These are phyloP conservation scores for Peromyscus polionotus DNA, from an alignment of 2,113 vertebrate species.

Conservation along the genomic window DNA sequence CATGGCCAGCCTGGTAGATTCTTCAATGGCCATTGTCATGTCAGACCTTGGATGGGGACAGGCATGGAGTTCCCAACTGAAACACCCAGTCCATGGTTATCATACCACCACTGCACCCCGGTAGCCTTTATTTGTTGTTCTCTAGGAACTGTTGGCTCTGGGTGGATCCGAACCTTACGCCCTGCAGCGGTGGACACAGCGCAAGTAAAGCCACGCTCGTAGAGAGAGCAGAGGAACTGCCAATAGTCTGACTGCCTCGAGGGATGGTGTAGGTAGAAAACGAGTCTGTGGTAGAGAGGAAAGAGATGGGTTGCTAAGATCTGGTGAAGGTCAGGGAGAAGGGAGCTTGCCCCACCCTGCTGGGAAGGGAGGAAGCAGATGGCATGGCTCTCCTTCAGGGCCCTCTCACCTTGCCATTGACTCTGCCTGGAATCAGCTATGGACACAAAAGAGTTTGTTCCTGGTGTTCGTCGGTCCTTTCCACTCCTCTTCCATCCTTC, in stretches of 20 bases:
- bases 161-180: neutral
- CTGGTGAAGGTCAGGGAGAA: neutral
- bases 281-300: neutral
- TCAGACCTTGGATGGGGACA: neutral
- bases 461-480: neutral
- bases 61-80: neutral
- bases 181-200: neutral
- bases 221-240: neutral
- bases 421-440: constrained; percentile 14
- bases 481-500: constrained; percentile 17
- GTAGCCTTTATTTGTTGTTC: constrained; percentile 25
- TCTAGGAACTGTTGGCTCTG: constrained; percentile 1
- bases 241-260: neutral
- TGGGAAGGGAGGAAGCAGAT: neutral
- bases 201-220: neutral
- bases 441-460: neutral
- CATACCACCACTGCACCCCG: neutral
- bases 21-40: neutral
- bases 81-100: neutral
- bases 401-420: neutral
- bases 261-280: neutral
- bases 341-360: neutral
- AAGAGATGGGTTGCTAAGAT: neutral
- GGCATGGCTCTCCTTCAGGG: neutral
- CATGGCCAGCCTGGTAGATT: neutral